Conservation (phyloP, 2,888 invertebrate species). For the Lasioglossum zephyrum region DNA sequence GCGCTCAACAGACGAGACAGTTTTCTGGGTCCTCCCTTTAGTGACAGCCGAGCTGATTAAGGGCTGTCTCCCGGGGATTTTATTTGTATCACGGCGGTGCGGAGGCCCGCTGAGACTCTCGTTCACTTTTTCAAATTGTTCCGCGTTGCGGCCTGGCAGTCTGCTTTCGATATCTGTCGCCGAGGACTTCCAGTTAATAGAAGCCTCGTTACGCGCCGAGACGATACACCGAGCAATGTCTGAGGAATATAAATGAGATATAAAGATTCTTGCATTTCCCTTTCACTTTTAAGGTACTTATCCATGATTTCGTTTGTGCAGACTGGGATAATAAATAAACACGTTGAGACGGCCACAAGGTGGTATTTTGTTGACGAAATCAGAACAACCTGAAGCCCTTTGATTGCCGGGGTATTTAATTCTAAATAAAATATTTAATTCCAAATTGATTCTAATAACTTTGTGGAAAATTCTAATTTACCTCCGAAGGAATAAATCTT, state of each 20-base stretch:
- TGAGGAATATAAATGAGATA: not conserved
- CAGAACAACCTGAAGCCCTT: too few species aligned
- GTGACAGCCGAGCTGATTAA: conserved; percentile 33
- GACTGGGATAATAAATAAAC: not conserved
- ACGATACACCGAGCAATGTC: not conserved
- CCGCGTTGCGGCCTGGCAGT: not conserved
- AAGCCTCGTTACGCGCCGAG: not conserved
- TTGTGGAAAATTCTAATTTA: too few species aligned
- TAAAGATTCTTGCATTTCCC: not conserved
- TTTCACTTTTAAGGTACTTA: not conserved
- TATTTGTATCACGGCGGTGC: not conserved
- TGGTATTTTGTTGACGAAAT: too few species aligned
- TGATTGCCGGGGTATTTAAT: too few species aligned
- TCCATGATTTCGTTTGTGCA: not conserved
- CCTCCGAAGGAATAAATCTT: too few species aligned
- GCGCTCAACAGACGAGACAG: conserved; percentile 17
- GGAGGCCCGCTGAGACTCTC: not conserved
- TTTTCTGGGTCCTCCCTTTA: conserved; percentile 19
- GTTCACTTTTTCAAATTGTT: conserved; percentile 6
- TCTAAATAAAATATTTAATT: too few species aligned
- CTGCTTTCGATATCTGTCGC: not conserved
- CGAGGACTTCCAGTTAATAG: not conserved
- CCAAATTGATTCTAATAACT: too few species aligned
- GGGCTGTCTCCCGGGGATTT: not conserved
- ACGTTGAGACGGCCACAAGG: not conserved